Conservation (phyloP, 2,113 vertebrate species). For the Phainopepla nitens region DNA sequence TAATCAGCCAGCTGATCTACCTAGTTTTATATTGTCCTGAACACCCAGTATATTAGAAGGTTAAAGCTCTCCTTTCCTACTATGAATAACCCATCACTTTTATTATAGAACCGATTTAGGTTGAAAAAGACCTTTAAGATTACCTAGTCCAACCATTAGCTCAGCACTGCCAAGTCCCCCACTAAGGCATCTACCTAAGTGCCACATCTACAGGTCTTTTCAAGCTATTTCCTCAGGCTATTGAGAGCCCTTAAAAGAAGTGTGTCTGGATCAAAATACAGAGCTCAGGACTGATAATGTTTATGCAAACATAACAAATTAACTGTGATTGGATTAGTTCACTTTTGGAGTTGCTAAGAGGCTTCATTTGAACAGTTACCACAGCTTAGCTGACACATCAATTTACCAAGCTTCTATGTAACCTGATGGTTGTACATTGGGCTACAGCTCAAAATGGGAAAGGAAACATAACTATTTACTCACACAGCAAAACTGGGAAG, state of each 20-base stretch:
- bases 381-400: not conserved
- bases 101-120: not conserved
- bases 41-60: not conserved
- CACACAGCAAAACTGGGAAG: not conserved
- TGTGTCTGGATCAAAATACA: not conserved
- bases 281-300: not conserved
- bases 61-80: not conserved
- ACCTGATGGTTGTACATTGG: not conserved
- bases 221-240: not conserved
- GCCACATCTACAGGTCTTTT: not conserved
- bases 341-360: not conserved
- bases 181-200: not conserved
- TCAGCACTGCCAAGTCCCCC: not conserved
- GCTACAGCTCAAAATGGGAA: not conserved
- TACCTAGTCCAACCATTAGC: fast-evolving
- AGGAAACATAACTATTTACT: not conserved
- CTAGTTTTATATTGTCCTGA: not conserved
- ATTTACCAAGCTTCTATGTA: not conserved
- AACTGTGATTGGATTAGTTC: not conserved
- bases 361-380: not conserved
- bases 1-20: not conserved
- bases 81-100: not conserved
- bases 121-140: not conserved
- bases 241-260: not conserved
- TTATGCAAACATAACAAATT: not conserved